These are phyloP conservation scores for Podiceps cristatus DNA, from an alignment of 2,113 vertebrate genomes.

Conservation along the genomic window DNA sequence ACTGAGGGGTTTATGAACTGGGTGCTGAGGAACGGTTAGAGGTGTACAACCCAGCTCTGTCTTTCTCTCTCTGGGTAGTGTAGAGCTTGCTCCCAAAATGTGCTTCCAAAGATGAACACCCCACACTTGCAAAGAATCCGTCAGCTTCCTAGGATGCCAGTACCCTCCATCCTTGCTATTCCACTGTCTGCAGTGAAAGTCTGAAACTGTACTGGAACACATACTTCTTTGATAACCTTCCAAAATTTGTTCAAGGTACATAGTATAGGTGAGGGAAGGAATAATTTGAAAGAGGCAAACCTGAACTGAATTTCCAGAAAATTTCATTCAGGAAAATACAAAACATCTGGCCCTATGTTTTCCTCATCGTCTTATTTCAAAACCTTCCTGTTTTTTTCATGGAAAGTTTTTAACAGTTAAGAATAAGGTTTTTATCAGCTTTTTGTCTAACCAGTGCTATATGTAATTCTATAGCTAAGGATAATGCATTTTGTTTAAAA, in stretches of 20 bases:
- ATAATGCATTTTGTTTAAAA: conserved; percentile 48
- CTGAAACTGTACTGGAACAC: not conserved
- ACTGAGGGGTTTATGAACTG: not conserved
- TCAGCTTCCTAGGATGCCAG: not conserved
- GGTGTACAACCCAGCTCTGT: not conserved
- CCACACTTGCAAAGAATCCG: not conserved
- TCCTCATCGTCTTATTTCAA: not conserved
- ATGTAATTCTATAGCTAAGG: not conserved
- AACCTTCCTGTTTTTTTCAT: not conserved
- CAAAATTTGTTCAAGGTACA: not conserved
- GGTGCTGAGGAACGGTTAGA: not conserved
- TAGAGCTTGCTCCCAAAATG: not conserved
- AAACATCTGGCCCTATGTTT: not conserved
- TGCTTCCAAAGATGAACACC: not conserved
- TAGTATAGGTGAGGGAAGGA: not conserved
- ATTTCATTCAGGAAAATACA: not conserved
- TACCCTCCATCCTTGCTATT: not conserved
- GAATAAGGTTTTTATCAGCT: not conserved
- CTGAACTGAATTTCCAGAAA: not conserved
- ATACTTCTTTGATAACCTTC: not conserved
- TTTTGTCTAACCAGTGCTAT: not conserved
- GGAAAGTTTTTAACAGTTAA: not conserved
- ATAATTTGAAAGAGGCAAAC: not conserved
- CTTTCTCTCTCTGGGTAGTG: not conserved
- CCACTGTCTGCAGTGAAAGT: not conserved